Conservation (phyloP, 2,888 invertebrate genomes). For the Lamellibrachia satsuma region DNA sequence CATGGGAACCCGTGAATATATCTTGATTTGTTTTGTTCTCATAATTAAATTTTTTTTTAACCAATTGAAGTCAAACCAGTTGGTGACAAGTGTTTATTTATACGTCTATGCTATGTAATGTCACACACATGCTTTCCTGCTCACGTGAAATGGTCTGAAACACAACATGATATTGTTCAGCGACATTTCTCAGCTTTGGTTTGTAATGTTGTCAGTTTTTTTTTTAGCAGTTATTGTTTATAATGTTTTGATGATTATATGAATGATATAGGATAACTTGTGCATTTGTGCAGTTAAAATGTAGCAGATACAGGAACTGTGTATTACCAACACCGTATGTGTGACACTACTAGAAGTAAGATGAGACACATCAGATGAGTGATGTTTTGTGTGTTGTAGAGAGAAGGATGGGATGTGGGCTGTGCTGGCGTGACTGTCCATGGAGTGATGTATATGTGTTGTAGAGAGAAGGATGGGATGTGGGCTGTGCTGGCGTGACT, state of each 20-base stretch:
- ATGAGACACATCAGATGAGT: no score
- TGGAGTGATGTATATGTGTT: no score
- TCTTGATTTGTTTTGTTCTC: no score
- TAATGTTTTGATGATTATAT: neutral
- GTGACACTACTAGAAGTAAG: no score
- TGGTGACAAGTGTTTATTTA: neutral
- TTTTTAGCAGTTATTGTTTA: neutral
- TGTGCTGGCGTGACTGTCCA: constrained; percentile 94
- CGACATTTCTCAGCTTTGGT: neutral
- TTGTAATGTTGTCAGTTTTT: neutral
- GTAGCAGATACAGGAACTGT: neutral
- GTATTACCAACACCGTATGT: no score
- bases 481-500: constrained; percentile 99
- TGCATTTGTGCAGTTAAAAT: no score
- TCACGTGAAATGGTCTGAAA: neutral
- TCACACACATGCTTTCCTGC: neutral
- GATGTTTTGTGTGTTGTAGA: constrained; percentile 63
- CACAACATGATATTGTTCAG: neutral
- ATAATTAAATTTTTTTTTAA: neutral
- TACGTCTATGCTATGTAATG: neutral
- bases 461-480: constrained; percentile 95
- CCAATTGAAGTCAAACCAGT: neutral
- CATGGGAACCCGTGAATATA: no score
- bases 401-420: constrained; percentile 99
- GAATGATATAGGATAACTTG: neutral